A percentile compares a stretch with the other conserved stretches of the same genome.
These are phyloP conservation scores for Pygoscelis adeliae DNA, from an alignment of 2,113 vertebrate genomes.

Conservation along the genomic window DNA sequence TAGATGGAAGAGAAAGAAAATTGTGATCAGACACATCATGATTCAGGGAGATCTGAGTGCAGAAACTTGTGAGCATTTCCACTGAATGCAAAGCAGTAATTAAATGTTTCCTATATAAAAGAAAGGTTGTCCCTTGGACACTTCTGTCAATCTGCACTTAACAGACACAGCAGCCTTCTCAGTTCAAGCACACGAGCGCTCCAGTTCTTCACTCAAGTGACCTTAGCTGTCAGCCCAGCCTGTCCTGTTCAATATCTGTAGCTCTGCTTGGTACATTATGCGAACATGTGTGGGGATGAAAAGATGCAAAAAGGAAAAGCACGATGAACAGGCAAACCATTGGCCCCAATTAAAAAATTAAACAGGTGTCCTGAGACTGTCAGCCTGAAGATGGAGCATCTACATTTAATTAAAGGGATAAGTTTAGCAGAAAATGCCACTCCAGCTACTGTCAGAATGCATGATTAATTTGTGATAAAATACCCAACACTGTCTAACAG, in stretches of 20 bases:
- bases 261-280: neutral
- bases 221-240: constrained; percentile 68
- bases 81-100: constrained; percentile 57
- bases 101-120: constrained; percentile 56
- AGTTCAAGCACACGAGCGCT: constrained; percentile 31
- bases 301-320: neutral
- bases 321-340: constrained; percentile 1
- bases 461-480: constrained; percentile 76
- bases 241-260: constrained; percentile 53
- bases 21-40: neutral
- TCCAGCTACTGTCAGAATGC: constrained; percentile 69
- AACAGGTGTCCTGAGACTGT: constrained; percentile 60
- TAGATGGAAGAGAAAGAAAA: constrained; percentile 2
- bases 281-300: neutral
- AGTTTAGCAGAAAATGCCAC: constrained; percentile 58
- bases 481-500: constrained; percentile 51
- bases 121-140: constrained; percentile 54
- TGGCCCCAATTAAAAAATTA: constrained; percentile 64
- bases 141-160: constrained; percentile 69
- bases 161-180: constrained; percentile 30
- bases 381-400: constrained; percentile 62
- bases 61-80: neutral
- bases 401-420: constrained; percentile 69
- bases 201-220: constrained; percentile 37
- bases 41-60: neutral